Conservation (phyloP, 2,797 vertebrate genomes). For the Platalea minor region DNA sequence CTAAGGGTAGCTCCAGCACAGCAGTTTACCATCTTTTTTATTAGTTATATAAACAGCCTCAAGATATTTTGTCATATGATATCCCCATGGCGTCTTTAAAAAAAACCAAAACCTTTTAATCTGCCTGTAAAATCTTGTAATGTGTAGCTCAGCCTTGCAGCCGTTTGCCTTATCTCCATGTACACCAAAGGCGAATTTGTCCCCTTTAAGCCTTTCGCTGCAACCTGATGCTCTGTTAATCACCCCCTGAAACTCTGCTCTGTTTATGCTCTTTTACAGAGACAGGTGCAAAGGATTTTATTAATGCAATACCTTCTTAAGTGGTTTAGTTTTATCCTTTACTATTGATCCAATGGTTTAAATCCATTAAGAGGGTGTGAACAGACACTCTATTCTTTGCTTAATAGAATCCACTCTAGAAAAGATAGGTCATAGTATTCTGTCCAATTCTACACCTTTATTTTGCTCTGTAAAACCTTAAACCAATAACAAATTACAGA, state of each 20-base stretch:
- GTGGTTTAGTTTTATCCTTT: slow-evolving; percentile 57
- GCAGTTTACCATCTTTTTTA: slow-evolving; percentile 52
- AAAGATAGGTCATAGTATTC: not conserved
- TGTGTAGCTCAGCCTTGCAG: not conserved
- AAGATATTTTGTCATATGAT: slow-evolving; percentile 52
- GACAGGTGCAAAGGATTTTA: slow-evolving; percentile 48
- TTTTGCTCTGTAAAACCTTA: not conserved
- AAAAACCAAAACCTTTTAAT: slow-evolving; percentile 33
- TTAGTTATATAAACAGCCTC: slow-evolving; percentile 58
- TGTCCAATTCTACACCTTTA: not conserved
- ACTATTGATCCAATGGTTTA: slow-evolving; percentile 53
- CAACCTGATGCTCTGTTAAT: slow-evolving; percentile 62
- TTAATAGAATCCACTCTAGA: slow-evolving; percentile 3
- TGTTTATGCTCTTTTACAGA: slow-evolving; percentile 61
- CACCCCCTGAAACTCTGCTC: slow-evolving; percentile 25
- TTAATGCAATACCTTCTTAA: slow-evolving; percentile 53
- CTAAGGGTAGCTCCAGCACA: slow-evolving; percentile 28
- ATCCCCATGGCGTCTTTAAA: slow-evolving; percentile 33
- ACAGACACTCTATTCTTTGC: slow-evolving; percentile 10
- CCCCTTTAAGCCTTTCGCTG: slow-evolving; percentile 41
- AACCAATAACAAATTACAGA: not conserved
- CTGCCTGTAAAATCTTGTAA: slow-evolving; percentile 44
- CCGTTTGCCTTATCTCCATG: slow-evolving; percentile 48
- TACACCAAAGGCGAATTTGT: slow-evolving; percentile 52
- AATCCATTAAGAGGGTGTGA: slow-evolving; percentile 41